These are phyloP conservation scores for Globia sparganii DNA, from an alignment of 2,888 invertebrate genomes.

Conservation along the genomic window DNA sequence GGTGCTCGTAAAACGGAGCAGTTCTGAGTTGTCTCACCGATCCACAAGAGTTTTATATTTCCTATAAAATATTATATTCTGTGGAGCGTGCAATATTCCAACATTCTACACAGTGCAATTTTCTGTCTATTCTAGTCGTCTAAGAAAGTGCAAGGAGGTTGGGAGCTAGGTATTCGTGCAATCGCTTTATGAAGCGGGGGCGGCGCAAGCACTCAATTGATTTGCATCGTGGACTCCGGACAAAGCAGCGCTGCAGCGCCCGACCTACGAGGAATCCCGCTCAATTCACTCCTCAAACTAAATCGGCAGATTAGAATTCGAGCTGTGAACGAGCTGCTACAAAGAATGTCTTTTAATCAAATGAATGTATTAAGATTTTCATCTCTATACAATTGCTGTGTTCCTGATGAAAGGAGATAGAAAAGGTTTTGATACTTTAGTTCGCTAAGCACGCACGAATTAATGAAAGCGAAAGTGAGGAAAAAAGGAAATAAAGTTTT, in stretches of 20 bases:
- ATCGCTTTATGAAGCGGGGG: slow-evolving; percentile 77
- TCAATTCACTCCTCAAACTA: slow-evolving; percentile 80
- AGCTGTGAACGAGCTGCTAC: slow-evolving; percentile 70
- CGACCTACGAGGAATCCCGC: slow-evolving; percentile 75
- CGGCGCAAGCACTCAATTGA: slow-evolving; percentile 79
- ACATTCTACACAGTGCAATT: slow-evolving; percentile 67
- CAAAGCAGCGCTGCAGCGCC: slow-evolving; percentile 78
- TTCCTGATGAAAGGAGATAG: slow-evolving; percentile 30
- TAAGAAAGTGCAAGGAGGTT: slow-evolving; percentile 73
- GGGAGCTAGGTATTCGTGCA: slow-evolving; percentile 73
- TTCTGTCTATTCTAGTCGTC: slow-evolving; percentile 69
- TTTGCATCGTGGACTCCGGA: slow-evolving; percentile 82
- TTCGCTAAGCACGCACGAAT: slow-evolving; percentile 28
- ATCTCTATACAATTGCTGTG: slow-evolving; percentile 49
- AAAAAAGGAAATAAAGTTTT: slow-evolving; percentile 30
- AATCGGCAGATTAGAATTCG: slow-evolving; percentile 80
- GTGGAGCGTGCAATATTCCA: slow-evolving; percentile 68
- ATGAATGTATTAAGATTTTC: slow-evolving; percentile 55
- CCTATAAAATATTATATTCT: slow-evolving; percentile 72
- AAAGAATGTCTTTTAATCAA: slow-evolving; percentile 74
- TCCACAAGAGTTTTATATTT: slow-evolving; percentile 70
- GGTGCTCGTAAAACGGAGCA: slow-evolving; percentile 69
- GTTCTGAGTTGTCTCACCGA: slow-evolving; percentile 67
- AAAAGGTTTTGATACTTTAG: slow-evolving; percentile 30
- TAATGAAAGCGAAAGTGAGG: slow-evolving; percentile 24